Evolutionary conservation across 2,113 vertebrate genomes (phyloP), one percentile per base, ranked within the genome.

Genomic region (Elaphurus davidianus): DNA sequence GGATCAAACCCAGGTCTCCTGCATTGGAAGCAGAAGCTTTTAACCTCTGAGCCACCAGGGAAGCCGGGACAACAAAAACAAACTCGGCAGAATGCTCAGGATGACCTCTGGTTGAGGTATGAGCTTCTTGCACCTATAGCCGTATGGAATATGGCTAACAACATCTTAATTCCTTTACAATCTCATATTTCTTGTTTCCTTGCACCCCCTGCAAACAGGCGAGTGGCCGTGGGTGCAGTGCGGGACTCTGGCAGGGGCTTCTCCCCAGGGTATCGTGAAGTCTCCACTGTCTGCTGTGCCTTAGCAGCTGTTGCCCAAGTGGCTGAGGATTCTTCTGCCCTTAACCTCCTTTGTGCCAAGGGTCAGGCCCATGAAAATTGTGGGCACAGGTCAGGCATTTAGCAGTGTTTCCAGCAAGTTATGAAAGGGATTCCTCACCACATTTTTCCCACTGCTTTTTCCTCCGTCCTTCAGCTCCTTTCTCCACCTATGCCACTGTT

Each of bases 21-120:
- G 12, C 47, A 50, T 13, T 50, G 47, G 47, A 50, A 50, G 47
- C 47, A 50, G 47, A 50, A 50, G 47, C 47, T 13, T 50, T 50
- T 50, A 50, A 4, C 47, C 47, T 50, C 47, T 3, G 47, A 50
- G 47, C 47, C 13, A 13, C 47, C 13, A 50, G 47, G n/a, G n/a
- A 71, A 40, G 40, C 21, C 0, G 0, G 19, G 67, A 40, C 67
- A 71, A 71, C n/a, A 40, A 3, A 36, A 71, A 23, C 5, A 6
- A 40, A 23, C 67, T 40, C 0, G 0, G 64, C n/a, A 71, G n/a
- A 71, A 23, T 23, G 19, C n/a, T 71, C n/a, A 40, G 0, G n/a
- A 71, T 23, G 67, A 40, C 19, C 67, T 23, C n/a, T 0, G 5
- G n/a, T 23, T 71, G 40, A 23, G 19, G n/a, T 23, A 71, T 12